phyloP scores from a whole-genome alignment of 1,140 invertebrate genomes.

The Ectropis grisescens region DNA sequence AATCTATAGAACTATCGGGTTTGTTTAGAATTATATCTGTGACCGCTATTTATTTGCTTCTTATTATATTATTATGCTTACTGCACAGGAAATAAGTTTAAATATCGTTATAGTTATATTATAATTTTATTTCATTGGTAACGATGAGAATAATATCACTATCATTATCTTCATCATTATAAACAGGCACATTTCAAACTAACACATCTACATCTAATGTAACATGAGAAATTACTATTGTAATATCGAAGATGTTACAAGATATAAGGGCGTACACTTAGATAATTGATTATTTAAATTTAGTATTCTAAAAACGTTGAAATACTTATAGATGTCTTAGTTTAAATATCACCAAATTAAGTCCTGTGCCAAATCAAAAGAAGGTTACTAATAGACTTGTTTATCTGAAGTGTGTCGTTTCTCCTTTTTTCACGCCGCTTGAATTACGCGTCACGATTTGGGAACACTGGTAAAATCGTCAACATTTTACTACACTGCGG shows the following conservation, averaged over 20 bases:
- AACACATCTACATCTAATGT: too few relatives aligned
- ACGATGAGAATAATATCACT: too few relatives aligned
- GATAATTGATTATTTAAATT: too few relatives aligned
- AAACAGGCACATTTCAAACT: too few relatives aligned
- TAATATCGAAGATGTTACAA: too few relatives aligned
- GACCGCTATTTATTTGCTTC: conserved; percentile 10
- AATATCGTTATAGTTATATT: conserved; percentile 2
- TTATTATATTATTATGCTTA: conserved; percentile 24
- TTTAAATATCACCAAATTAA: neutral
- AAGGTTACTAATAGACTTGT: conserved; percentile 20
- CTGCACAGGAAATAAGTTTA: conserved; percentile 17
- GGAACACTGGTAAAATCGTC: conserved; percentile 64
- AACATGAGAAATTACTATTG: too few relatives aligned
- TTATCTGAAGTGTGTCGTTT: conserved; percentile 52
- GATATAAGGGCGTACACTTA: too few relatives aligned
- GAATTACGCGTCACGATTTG: conserved; percentile 60
- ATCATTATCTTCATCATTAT: too few relatives aligned
- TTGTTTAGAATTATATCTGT: conserved; percentile 1
- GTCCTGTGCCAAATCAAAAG: conserved; percentile 16
- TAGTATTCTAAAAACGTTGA: too few relatives aligned
- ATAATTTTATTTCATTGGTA: too few relatives aligned
- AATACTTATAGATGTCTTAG: conserved; percentile 1
- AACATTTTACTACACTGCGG: conserved; percentile 33
- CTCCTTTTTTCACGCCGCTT: conserved; percentile 68
- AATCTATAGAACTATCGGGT: conserved; percentile 6